phyloP scores from a whole-genome alignment of 1,140 invertebrate species.

The Bombus turneri region DNA sequence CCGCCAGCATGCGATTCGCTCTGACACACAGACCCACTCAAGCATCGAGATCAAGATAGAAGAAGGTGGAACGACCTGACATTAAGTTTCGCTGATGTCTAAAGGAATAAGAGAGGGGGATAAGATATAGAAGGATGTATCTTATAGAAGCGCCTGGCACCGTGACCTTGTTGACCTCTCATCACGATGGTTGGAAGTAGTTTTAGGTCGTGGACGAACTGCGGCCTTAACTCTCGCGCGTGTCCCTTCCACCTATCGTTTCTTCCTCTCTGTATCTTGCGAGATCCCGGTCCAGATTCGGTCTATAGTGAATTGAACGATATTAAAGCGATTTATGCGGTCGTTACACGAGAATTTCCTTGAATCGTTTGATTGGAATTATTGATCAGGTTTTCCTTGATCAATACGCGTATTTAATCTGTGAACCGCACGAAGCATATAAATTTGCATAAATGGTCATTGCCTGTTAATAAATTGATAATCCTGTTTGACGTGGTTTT shows the following conservation, averaged over 20 bases:
- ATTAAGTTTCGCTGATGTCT: slow-evolving; percentile 54
- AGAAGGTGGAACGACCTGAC: slow-evolving; percentile 18
- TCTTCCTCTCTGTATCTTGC: neutral
- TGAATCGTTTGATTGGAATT: neutral
- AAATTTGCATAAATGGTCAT: no score
- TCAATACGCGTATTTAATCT: neutral
- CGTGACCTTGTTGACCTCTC: slow-evolving; percentile 67
- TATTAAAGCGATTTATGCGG: neutral
- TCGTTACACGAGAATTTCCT: neutral
- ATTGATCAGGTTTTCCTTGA: neutral
- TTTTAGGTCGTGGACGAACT: slow-evolving; percentile 58
- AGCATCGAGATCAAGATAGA: slow-evolving; percentile 45
- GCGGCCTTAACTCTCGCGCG: slow-evolving; percentile 56
- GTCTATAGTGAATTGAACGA: neutral
- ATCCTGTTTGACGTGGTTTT: neutral
- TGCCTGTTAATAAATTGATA: no score
- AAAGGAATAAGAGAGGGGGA: neutral
- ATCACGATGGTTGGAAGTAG: slow-evolving; percentile 66
- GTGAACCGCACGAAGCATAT: no score
- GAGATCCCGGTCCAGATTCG: slow-evolving; percentile 3
- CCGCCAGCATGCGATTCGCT: slow-evolving; percentile 78
- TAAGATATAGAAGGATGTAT: slow-evolving; percentile 20
- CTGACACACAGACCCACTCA: slow-evolving; percentile 82
- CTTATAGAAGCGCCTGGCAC: slow-evolving; percentile 64
- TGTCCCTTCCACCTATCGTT: slow-evolving; percentile 27